Evolutionary conservation across 2,113 vertebrate genomes (phyloP).

Genomic region (Antigone vipio): DNA sequence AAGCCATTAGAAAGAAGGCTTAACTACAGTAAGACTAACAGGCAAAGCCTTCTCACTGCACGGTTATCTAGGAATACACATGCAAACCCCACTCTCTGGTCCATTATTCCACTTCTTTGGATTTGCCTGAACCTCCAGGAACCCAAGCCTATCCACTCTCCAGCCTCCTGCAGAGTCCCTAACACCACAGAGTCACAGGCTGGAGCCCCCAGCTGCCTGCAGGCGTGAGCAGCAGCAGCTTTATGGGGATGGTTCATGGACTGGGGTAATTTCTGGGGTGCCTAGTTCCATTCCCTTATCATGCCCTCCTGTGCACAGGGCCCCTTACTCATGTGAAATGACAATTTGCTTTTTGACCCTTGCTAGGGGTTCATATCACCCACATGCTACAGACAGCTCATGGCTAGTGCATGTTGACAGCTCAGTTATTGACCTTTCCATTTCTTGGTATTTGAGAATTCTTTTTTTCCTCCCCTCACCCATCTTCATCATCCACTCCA

Average conservation of each 20-base stretch:
- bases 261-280: neutral
- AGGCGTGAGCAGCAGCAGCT: neutral
- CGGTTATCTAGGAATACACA: accelerated
- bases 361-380: neutral
- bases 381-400: neutral
- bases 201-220: neutral
- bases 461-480: neutral
- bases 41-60: neutral
- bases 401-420: neutral
- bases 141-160: neutral
- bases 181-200: neutral
- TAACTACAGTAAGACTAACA: neutral
- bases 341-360: neutral
- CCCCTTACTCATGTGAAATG: neutral
- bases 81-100: neutral
- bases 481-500: neutral
- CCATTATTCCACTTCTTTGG: neutral
- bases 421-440: neutral
- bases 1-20: neutral
- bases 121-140: neutral
- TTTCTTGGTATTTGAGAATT: neutral
- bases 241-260: neutral
- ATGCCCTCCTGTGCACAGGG: neutral
- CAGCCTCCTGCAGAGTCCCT: neutral
- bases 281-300: neutral